phyloP scores from a whole-genome alignment of 1,140 invertebrate genomes.

The Eciton burchellii region DNA sequence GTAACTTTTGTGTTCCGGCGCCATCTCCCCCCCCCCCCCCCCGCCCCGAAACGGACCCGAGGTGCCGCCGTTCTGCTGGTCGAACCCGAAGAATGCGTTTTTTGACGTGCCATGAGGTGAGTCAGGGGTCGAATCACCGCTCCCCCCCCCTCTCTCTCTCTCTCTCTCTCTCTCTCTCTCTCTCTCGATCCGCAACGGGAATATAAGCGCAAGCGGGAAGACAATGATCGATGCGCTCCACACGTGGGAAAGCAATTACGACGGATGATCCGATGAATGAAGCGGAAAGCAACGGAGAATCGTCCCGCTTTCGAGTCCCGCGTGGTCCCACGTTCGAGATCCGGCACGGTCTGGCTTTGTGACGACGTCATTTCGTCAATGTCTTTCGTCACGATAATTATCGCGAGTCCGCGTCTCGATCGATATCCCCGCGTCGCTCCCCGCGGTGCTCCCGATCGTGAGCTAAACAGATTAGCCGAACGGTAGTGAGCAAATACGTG shows the following conservation, averaged over 20 bases:
- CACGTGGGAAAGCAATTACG: constrained; percentile 23
- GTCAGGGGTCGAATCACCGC: constrained; percentile 26
- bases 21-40: constrained; percentile 51
- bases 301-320: no score
- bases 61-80: constrained; percentile 44
- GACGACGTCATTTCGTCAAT: no score
- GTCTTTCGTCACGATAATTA: no score
- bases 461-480: constrained; percentile 60
- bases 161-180: constrained; percentile 12
- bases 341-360: no score
- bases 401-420: no score
- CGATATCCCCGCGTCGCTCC: neutral
- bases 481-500: constrained; percentile 74
- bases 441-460: neutral
- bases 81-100: constrained; percentile 53
- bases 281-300: neutral
- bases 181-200: constrained; percentile 34
- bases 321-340: no score
- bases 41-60: neutral
- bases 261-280: constrained; percentile 17
- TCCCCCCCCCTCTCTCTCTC: neutral
- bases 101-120: constrained; percentile 51
- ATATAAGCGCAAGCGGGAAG: constrained; percentile 20
- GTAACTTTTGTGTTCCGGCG: constrained; percentile 79
- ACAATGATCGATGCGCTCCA: constrained; percentile 46